Percentiles rank a stretch among this genome's conserved stretches.
Conservation (phyloP, 2,113 vertebrate species). For the Sylvietta virens region DNA sequence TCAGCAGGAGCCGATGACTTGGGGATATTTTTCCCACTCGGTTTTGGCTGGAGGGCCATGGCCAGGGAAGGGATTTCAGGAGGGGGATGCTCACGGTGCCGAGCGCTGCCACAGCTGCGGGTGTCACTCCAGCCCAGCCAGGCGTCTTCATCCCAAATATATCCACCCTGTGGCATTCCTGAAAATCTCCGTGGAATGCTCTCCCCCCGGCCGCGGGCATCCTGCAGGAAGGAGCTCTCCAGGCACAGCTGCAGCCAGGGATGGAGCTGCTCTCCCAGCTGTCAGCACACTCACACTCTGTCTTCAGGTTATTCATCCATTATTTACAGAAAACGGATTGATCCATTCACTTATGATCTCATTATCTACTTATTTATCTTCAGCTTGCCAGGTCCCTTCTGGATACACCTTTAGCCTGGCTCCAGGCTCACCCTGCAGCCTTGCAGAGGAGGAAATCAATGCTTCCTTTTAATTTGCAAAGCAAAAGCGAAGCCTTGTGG, state of each 20-base stretch:
- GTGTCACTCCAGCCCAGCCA: not conserved
- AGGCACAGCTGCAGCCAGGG: too few relatives aligned
- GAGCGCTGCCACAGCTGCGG: not conserved
- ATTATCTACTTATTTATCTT: not conserved
- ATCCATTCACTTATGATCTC: not conserved
- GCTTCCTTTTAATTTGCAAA: not conserved
- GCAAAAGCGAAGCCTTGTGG: not conserved
- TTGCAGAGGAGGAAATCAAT: not conserved
- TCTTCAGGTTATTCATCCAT: not conserved
- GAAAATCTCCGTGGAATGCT: not conserved
- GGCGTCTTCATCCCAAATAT: not conserved
- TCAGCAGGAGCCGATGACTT: not conserved
- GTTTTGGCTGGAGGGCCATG: not conserved
- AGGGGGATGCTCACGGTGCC: not conserved
- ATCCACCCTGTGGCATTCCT: not conserved
- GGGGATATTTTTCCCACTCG: not conserved
- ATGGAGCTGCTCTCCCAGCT: not conserved
- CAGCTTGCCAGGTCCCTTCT: not conserved
- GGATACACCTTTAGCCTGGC: not conserved
- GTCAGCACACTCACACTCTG: not conserved
- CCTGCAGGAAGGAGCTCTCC: not conserved
- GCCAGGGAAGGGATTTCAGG: not conserved
- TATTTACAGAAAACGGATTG: not conserved
- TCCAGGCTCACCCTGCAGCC: not conserved
- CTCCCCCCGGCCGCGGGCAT: accelerated